Evolutionary conservation across 2,888 invertebrate genomes (phyloP), one percentile per base, ranked within the genome.

Genomic region (Perithous albicinctus): DNA sequence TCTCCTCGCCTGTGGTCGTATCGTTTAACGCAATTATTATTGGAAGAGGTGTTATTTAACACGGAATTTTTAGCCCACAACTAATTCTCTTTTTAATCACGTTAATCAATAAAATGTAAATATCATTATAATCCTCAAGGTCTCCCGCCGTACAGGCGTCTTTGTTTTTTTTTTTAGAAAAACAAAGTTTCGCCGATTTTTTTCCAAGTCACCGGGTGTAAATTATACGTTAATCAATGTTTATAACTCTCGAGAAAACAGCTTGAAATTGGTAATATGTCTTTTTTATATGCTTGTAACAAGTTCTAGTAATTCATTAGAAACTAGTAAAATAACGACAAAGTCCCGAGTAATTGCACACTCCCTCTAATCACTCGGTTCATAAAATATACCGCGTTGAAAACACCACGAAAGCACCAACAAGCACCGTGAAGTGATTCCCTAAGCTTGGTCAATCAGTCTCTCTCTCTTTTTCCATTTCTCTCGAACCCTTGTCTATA

Each of bases 1-100:
- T 89, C 87, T 90, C 90, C 88, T 89, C 90, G 87, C 90, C 91
- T 90, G 88, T 83, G 85, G 87, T 89, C 84, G 90, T 89, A 89
- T 87, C 88, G 90, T 90, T 91, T 87, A 91, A 91, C 88, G 88
- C 88, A 89, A 91, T 91, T 90, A 91, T 91, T 84, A 85, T 88
- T 88, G 85, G 82, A 87, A 85, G 79, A 81, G 67, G 70, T 51
- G 23, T 32, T 63, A 43, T 56, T 56, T n/a, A 43, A 41, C 15
- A 18, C 67, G 69, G 18, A 23, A 56, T 38, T 35, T 18, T 38
- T 12, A 46, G 48, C 46, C 51, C 51, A 63, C 41, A 38, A 15
- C 26, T 63, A n/a, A 1, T 23, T 6, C 10, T 12, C 32, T 56
- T 12, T 56, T 29, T 26, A 2, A 26, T 56, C 1, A 32, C 32